These are phyloP conservation scores for Brachyhypopomus occidentalis DNA, from an alignment of 2,113 vertebrate species.

Conservation along the genomic window DNA sequence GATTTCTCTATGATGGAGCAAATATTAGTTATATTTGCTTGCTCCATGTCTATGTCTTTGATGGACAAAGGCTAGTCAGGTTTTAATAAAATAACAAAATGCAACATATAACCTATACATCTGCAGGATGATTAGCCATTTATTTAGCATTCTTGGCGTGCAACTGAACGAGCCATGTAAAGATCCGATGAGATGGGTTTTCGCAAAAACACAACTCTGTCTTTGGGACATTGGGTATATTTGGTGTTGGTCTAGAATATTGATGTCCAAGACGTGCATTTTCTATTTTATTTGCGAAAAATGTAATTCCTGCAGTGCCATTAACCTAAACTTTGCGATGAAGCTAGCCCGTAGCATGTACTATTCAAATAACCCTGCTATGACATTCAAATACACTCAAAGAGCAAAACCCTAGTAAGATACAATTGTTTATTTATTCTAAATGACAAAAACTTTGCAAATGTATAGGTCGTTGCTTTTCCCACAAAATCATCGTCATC, in stretches of 20 bases:
- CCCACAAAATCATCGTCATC: too few relatives aligned
- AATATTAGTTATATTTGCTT: not conserved
- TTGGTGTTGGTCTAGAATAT: not conserved
- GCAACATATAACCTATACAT: too few relatives aligned
- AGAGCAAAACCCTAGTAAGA: too few relatives aligned
- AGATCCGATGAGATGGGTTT: not conserved
- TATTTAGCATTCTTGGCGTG: too few relatives aligned
- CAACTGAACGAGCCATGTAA: not conserved
- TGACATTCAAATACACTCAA: too few relatives aligned
- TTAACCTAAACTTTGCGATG: not conserved
- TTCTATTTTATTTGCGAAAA: not conserved
- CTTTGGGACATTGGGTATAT: not conserved
- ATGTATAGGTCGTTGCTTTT: too few relatives aligned
- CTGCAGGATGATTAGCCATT: too few relatives aligned
- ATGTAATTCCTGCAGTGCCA: not conserved
- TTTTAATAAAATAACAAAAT: not conserved
- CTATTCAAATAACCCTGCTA: too few relatives aligned
- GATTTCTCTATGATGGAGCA: conserved; percentile 5
- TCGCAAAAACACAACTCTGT: not conserved
- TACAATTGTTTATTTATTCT: too few relatives aligned
- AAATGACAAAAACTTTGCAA: too few relatives aligned
- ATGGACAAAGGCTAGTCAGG: too few relatives aligned
- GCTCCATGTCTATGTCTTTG: too few relatives aligned
- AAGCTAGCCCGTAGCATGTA: conserved; percentile 1
- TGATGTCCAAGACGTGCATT: not conserved